Evolutionary conservation across 35 echinoderm and acorn worm genomes (phyloP).

Genomic region (Acanthaster planci): DNA sequence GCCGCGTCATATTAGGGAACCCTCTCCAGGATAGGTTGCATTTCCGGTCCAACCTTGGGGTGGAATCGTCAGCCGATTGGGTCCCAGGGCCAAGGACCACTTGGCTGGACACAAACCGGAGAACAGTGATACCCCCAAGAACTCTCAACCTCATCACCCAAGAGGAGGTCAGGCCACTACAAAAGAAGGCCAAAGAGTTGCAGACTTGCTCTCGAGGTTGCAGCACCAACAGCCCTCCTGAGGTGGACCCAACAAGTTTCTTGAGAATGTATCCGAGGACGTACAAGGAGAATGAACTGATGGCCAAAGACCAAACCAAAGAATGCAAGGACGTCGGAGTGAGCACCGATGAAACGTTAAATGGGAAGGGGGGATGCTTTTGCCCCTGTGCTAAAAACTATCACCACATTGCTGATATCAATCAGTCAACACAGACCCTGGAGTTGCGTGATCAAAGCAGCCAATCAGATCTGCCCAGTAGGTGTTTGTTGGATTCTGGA

Average conservation of each 20-base stretch:
- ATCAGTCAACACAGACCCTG: too few relatives aligned
- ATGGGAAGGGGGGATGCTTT: not conserved
- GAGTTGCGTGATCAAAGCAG: not conserved
- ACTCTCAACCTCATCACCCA: not conserved
- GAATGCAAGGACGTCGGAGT: slow-evolving; percentile 3
- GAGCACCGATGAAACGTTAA: not conserved
- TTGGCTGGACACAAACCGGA: not conserved
- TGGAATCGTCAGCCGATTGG: not conserved
- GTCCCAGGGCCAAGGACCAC: slow-evolving; percentile 5
- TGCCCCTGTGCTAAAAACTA: not conserved
- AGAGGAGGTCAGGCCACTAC: not conserved
- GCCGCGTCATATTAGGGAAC: not conserved
- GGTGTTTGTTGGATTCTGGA: not conserved
- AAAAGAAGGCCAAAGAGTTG: not conserved
- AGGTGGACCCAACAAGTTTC: not conserved
- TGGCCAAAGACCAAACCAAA: not conserved
- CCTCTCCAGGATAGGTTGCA: slow-evolving; percentile 1
- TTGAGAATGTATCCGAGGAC: not conserved
- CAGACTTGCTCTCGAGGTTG: slow-evolving; percentile 13
- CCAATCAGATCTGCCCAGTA: not conserved
- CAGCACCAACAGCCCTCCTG: slow-evolving; percentile 7
- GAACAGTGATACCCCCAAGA: not conserved
- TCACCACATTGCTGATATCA: too few relatives aligned
- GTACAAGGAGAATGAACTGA: not conserved
- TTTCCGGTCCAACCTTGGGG: not conserved